These are phyloP conservation scores for Platysteira castanea DNA, from an alignment of 2,113 vertebrate species.

Conservation along the genomic window DNA sequence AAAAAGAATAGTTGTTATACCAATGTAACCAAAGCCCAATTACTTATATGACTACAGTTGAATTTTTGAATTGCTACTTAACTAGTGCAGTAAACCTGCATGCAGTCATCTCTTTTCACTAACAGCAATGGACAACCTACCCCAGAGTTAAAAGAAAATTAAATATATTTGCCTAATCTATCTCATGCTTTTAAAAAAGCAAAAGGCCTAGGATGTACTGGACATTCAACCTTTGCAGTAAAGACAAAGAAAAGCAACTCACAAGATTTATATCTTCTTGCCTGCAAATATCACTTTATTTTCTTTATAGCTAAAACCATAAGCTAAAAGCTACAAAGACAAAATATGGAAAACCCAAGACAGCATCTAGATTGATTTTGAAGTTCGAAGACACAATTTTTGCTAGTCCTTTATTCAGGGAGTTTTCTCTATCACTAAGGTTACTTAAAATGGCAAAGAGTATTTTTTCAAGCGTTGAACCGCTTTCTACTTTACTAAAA, in stretches of 20 bases:
- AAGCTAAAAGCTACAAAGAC: neutral
- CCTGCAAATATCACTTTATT: neutral
- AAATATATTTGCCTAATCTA: neutral
- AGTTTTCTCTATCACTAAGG: conserved; percentile 8
- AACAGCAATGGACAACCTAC: neutral
- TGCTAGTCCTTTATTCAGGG: conserved; percentile 30
- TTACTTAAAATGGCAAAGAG: conserved; percentile 3
- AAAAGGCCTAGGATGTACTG: neutral
- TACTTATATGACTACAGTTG: neutral
- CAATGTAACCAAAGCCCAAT: neutral
- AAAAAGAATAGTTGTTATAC: neutral
- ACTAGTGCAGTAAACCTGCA: neutral
- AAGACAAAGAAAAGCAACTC: neutral
- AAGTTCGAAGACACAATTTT: neutral
- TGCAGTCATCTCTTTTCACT: neutral
- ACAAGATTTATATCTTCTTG: neutral
- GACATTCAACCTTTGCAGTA: neutral
- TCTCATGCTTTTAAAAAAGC: neutral
- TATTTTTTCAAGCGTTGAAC: neutral
- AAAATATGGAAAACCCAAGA: neutral
- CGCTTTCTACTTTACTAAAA: conserved; percentile 5
- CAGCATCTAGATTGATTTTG: neutral
- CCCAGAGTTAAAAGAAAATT: neutral
- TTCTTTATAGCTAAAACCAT: neutral
- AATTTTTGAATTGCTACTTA: neutral